A percentile compares a stretch with the other conserved stretches of the same genome.
These are phyloP conservation scores for Euzetes globulus DNA, from an alignment of 2,888 invertebrate genomes.

Conservation along the genomic window DNA sequence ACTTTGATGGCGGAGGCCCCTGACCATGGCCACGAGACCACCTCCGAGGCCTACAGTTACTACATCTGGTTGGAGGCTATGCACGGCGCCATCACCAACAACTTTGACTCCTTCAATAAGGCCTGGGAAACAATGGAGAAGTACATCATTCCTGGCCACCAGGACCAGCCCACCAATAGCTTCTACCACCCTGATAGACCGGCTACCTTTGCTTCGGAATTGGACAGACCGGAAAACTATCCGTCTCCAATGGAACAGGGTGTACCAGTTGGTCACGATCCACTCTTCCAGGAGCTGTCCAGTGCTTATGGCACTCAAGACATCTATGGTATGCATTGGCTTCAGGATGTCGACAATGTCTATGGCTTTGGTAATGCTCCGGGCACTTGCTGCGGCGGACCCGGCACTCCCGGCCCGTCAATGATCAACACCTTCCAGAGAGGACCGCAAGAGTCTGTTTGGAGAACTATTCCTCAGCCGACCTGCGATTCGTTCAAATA, in stretches of 20 bases:
- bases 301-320: background rate
- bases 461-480: constrained; percentile 2
- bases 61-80: constrained; percentile 2
- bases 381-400: background rate
- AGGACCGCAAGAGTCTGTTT: constrained; percentile 1
- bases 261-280: background rate
- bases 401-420: background rate
- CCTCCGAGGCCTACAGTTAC: background rate
- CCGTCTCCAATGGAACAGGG: background rate
- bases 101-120: background rate
- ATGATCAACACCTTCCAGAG: background rate
- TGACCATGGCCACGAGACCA: background rate
- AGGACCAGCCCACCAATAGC: constrained; percentile 1
- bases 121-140: background rate
- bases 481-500: background rate
- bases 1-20: background rate
- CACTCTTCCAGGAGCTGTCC: background rate
- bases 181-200: background rate
- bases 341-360: background rate
- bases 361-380: constrained; percentile 3
- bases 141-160: background rate
- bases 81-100: background rate
- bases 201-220: background rate
- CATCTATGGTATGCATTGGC: constrained; percentile 14
- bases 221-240: background rate